Conservation (phyloP, 2,113 vertebrate genomes). For the Grus americana region DNA sequence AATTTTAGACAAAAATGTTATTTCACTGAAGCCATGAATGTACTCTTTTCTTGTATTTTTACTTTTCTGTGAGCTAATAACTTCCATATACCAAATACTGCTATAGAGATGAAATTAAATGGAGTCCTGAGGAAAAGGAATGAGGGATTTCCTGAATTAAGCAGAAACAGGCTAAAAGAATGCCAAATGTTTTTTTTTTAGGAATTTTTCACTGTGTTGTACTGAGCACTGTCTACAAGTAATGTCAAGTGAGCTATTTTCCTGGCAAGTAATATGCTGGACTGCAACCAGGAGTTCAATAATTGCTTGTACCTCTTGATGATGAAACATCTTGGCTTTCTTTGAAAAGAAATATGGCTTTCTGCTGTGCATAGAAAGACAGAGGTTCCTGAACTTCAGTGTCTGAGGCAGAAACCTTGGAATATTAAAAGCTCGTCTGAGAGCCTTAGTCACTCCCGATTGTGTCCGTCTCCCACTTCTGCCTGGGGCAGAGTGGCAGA, state of each 20-base stretch:
- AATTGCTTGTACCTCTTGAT: conserved; percentile 22
- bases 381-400: neutral
- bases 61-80: neutral
- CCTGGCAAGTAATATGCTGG: neutral
- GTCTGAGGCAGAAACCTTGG: neutral
- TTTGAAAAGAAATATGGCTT: neutral
- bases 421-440: neutral
- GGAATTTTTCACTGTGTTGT: conserved; percentile 20
- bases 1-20: neutral
- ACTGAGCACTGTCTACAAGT: neutral
- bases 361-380: neutral
- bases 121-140: conserved; percentile 18
- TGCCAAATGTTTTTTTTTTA: neutral
- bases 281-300: neutral
- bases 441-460: neutral
- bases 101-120: conserved; percentile 2
- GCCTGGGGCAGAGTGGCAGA: neutral
- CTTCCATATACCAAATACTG: neutral
- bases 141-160: conserved; percentile 50
- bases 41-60: neutral
- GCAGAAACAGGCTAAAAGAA: conserved; percentile 15
- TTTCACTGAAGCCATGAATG: neutral
- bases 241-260: conserved; percentile 34
- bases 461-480: neutral
- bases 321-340: conserved; percentile 20